These are phyloP conservation scores for Himalopsyche phryganea DNA, from an alignment of 1,140 invertebrate genomes.

Conservation along the genomic window DNA sequence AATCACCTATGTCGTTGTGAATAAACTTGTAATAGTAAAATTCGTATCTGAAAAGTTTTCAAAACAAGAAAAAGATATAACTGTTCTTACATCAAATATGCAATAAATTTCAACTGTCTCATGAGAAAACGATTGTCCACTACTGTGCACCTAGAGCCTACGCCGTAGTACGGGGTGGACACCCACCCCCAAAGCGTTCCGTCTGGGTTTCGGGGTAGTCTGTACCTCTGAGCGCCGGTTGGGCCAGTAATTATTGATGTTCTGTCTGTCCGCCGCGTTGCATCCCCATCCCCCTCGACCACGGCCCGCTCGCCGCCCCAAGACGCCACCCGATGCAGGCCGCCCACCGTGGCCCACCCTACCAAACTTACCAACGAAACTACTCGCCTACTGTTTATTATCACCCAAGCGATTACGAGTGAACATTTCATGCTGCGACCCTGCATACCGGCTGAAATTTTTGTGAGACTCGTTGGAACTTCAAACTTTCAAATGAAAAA, in stretches of 20 bases:
- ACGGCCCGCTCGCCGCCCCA: background rate
- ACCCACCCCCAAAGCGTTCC: background rate
- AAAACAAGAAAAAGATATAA: too few relatives aligned
- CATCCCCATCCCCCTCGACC: constrained; percentile 15
- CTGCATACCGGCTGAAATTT: too few relatives aligned
- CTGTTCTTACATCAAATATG: too few relatives aligned
- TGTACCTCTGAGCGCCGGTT: constrained; percentile 26
- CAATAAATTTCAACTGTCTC: too few relatives aligned
- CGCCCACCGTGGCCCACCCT: constrained; percentile 4
- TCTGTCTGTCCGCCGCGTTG: constrained; percentile 31
- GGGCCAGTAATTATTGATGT: constrained; percentile 35
- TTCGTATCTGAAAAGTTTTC: too few relatives aligned
- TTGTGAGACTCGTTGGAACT: too few relatives aligned
- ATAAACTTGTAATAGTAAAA: too few relatives aligned
- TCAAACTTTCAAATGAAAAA: too few relatives aligned
- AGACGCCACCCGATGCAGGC: constrained; percentile 12
- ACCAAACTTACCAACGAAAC: constrained; percentile 6
- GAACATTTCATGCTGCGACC: too few relatives aligned
- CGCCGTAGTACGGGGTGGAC: background rate
- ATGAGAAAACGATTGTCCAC: too few relatives aligned
- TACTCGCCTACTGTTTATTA: constrained; percentile 4
- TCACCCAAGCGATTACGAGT: background rate
- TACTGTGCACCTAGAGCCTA: background rate
- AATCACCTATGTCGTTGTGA: too few relatives aligned
- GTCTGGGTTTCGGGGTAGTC: constrained; percentile 16